Evolutionary conservation across 2,888 invertebrate genomes (phyloP).

Genomic region (Cephus sareptanus): DNA sequence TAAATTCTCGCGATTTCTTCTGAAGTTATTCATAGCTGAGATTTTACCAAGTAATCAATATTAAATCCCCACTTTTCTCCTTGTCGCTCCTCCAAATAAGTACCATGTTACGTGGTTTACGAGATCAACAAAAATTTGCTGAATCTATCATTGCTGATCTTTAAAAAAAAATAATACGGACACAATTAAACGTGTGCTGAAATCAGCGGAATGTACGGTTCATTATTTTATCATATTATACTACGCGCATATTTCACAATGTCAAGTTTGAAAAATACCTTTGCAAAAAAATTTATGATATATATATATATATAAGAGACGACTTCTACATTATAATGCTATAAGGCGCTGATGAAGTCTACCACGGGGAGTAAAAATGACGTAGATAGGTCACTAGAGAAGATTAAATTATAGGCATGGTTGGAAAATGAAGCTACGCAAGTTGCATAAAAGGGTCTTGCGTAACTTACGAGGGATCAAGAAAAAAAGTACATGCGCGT

Average conservation of each 20-base stretch:
- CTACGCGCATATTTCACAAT: not conserved
- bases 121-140: not conserved
- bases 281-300: not conserved
- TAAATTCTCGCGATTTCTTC: constrained; percentile 51
- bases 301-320: not conserved
- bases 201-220: not conserved
- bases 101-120: not conserved
- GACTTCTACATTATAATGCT: not conserved
- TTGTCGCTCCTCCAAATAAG: not conserved
- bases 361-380: not conserved
- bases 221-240: not conserved
- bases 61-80: not conserved
- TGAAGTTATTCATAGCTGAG: constrained; percentile 41
- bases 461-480: not conserved
- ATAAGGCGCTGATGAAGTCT: not conserved
- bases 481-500: not conserved
- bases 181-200: not conserved
- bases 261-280: not conserved
- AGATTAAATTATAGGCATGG: constrained; percentile 23
- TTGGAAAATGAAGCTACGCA: not conserved
- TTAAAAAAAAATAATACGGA: not conserved
- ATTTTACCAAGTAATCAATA: not conserved
- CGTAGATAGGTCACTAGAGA: constrained; percentile 1
- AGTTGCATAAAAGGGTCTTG: not conserved
- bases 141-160: not conserved